A percentile compares a stretch with the other conserved stretches of the same genome.
These are phyloP conservation scores for Craseonycteris thonglongyai DNA, from an alignment of 2,113 vertebrate genomes.

Conservation along the genomic window DNA sequence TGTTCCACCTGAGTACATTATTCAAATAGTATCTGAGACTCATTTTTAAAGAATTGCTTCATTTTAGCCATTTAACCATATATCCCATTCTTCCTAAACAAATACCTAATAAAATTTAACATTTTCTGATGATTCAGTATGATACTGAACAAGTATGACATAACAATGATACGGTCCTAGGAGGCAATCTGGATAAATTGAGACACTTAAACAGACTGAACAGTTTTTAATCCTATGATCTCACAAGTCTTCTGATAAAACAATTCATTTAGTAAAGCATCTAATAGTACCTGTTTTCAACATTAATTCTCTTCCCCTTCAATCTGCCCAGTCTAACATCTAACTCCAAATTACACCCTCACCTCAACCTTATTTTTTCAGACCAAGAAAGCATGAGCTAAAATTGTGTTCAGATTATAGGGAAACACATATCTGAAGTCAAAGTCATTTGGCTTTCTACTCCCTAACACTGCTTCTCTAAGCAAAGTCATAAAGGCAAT, in stretches of 20 bases:
- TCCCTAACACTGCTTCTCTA: not conserved
- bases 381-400: not conserved
- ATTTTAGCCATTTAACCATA: not conserved
- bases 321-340: not conserved
- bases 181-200: not conserved
- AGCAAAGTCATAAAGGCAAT: not conserved
- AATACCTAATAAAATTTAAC: not conserved
- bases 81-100: not conserved
- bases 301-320: not conserved
- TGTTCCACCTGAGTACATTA: not conserved
- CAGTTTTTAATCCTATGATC: not conserved
- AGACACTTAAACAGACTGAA: not conserved
- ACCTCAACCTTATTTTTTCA: not conserved
- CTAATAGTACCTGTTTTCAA: not conserved
- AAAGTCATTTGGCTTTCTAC: not conserved
- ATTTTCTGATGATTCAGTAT: not conserved
- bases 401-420: not conserved
- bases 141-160: not conserved
- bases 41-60: not conserved
- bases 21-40: not conserved
- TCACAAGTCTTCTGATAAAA: not conserved
- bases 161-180: not conserved
- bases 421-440: not conserved
- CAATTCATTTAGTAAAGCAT: not conserved
- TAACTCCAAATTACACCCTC: not conserved